A percentile compares a stretch with the other conserved stretches of the same genome.
Conservation (phyloP, 1,140 invertebrate species). For the Diploscapter pachys region DNA sequence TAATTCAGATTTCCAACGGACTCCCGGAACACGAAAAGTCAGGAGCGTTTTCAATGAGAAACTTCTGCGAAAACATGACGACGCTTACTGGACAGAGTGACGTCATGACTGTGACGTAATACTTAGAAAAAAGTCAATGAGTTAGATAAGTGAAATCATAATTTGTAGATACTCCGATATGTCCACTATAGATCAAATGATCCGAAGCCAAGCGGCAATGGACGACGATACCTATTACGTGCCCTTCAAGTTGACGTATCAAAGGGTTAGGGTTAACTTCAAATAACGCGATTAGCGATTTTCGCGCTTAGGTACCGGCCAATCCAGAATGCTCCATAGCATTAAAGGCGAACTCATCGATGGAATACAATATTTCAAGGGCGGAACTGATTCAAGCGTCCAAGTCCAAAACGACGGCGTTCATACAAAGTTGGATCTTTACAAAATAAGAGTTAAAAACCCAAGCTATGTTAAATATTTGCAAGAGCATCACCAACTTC, state of each 20-base stretch:
- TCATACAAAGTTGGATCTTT: too few relatives aligned
- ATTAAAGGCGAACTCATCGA: too few relatives aligned
- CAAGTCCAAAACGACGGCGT: too few relatives aligned
- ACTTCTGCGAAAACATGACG: conserved; percentile 47
- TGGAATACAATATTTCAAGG: too few relatives aligned
- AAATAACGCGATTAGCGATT: too few relatives aligned
- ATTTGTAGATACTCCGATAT: conserved; percentile 12
- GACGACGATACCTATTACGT: conserved; percentile 15
- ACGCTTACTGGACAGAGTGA: conserved; percentile 44
- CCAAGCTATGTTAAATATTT: too few relatives aligned
- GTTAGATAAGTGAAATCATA: neutral
- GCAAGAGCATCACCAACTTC: too few relatives aligned
- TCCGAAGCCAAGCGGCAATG: neutral
- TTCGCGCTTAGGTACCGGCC: too few relatives aligned
- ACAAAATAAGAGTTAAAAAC: too few relatives aligned
- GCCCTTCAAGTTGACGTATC: conserved; percentile 43
- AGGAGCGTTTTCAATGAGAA: neutral
- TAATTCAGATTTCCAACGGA: conserved; percentile 43
- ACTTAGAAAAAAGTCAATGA: neutral
- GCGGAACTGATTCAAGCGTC: too few relatives aligned
- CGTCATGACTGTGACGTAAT: conserved; percentile 25
- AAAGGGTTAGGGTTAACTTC: neutral
- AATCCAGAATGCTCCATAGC: too few relatives aligned
- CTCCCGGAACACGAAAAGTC: conserved; percentile 7
- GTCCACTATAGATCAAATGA: conserved; percentile 12